Conservation (phyloP, 1,140 invertebrate genomes). For the Cardiocondyla obscurior region DNA sequence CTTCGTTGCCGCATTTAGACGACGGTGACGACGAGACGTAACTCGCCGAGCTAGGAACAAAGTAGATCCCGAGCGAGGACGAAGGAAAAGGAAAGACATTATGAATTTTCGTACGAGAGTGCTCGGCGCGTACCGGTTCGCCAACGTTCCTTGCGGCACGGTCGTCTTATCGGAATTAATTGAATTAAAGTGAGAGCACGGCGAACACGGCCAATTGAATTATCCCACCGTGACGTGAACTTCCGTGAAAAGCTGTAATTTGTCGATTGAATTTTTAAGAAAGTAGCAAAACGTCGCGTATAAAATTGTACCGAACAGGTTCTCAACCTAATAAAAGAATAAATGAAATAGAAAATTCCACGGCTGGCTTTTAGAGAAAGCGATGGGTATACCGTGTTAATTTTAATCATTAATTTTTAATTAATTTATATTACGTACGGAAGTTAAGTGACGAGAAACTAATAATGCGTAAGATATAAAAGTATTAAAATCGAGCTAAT, state of each 20-base stretch:
- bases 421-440: neutral
- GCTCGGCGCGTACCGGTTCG: conserved; percentile 14
- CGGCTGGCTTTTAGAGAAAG: too few species aligned
- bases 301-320: neutral
- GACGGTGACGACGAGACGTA: neutral
- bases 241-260: neutral
- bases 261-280: neutral
- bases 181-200: conserved; percentile 42
- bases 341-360: too few species aligned
- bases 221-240: neutral
- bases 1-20: conserved; percentile 1
- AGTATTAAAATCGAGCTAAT: neutral
- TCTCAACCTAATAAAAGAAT: neutral
- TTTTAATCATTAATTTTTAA: too few species aligned
- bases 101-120: neutral
- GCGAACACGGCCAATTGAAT: neutral
- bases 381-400: too few species aligned
- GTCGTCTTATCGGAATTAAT: conserved; percentile 46
- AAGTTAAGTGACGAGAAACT: neutral
- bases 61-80: conserved; percentile 7
- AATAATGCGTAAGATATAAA: neutral
- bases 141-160: conserved; percentile 22
- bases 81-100: conserved; percentile 17
- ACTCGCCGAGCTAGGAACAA: conserved; percentile 16
- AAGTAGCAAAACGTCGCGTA: neutral